Base-by-base conservation (phyloP, 2,797 vertebrate species). In the Taeniopygia guttata region DNA sequence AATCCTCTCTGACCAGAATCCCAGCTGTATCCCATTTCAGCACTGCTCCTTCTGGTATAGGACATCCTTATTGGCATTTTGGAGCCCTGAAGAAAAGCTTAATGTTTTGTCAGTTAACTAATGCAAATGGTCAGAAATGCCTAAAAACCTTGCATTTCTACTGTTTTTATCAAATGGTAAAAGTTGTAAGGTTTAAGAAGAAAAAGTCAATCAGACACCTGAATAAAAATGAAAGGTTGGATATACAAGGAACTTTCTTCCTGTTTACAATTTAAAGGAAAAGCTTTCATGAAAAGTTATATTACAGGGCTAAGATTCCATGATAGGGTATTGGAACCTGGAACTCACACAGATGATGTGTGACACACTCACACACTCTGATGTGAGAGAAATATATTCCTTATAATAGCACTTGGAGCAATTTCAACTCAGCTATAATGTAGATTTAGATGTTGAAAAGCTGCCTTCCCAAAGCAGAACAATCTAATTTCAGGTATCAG, bases 1-100 rank as follows among this genome's bases (percentile, higher is more conserved):
- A 97, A 95, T 87, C 93, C 94, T 96, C 91, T 96, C 84, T 83
- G 79, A 85, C 48, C 94, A 92, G 93, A 97, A 95, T 94, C 84
- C 46, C 86, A 94, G 91, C 83, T 96, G 75, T 56, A 93, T 92
- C 87, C 93, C 82, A 30, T 87, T 96, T 94, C 93, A 83, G 21
- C 86, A 73, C 43, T 52, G 32, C 64, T 87, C 67, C 67, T 77
- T 74, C 75, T 56, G 45, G 36, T 81, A 29, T 11, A 82, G 17
- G n/a, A 95, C 76, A 95, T 95, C 64, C 90, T 95, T 94, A 97
- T 93, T 96, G 96, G 72, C 89, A 90, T 76, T 93, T 79, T 92
- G 84, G 46, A 79, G 63, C 26, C 74, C 45, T 67, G 48, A 82
- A 85, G 70, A 76, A 69, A 84, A 56, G 30, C 84, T 90, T 84